A percentile compares a stretch with the other conserved stretches of the same genome.
These are phyloP conservation scores for Brachypodius melanocephalos DNA, from an alignment of 2,113 vertebrate species.

Conservation along the genomic window DNA sequence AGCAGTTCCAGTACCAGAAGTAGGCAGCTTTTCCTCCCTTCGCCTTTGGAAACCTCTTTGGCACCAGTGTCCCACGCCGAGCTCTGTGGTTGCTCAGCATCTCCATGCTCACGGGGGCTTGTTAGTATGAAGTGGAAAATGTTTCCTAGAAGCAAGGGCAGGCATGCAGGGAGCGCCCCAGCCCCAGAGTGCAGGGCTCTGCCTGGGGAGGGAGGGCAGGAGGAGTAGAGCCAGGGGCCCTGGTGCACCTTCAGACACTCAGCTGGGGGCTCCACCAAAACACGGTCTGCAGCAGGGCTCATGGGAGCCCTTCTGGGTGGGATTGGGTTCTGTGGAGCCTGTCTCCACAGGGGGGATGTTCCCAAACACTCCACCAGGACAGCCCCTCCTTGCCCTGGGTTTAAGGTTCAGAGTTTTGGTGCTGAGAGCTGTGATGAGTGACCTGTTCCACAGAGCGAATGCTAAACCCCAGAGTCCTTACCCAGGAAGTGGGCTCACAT, in stretches of 20 bases:
- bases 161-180: no score
- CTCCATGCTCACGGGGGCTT: neutral
- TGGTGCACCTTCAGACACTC: fast-evolving
- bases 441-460: fast-evolving
- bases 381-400: neutral
- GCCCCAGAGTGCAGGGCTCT: neutral
- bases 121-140: neutral
- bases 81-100: neutral
- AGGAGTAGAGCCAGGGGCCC: neutral
- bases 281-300: neutral
- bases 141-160: fast-evolving
- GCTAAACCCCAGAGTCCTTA: neutral
- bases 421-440: neutral
- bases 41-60: neutral
- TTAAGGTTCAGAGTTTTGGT: neutral
- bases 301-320: fast-evolving
- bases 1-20: neutral
- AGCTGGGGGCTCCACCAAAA: neutral
- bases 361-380: neutral
- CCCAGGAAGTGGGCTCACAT: neutral
- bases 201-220: neutral
- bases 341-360: neutral
- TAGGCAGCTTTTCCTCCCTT: neutral
- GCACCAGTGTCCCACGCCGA: neutral
- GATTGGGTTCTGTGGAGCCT: neutral